These are phyloP conservation scores for Maconellicoccus hirsutus DNA, from an alignment of 1,140 invertebrate genomes.

Conservation along the genomic window DNA sequence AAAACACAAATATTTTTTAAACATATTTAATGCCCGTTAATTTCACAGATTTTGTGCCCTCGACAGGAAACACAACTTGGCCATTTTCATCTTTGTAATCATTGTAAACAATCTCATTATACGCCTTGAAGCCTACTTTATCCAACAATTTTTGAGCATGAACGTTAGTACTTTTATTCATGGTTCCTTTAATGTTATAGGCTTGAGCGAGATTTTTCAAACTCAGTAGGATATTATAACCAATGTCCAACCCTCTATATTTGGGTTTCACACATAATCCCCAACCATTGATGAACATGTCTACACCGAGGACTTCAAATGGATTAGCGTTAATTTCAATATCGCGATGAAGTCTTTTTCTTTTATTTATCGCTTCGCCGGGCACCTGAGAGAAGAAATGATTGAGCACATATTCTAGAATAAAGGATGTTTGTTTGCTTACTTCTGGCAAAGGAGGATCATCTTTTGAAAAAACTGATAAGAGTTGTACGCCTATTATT, in stretches of 20 bases:
- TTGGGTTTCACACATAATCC: neutral
- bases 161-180: neutral
- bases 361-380: too few species aligned
- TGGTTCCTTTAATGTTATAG: neutral
- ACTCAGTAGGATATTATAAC: neutral
- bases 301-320: neutral
- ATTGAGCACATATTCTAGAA: too few species aligned
- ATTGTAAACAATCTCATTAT: neutral
- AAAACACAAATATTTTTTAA: too few species aligned
- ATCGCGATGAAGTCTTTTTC: too few species aligned
- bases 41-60: neutral
- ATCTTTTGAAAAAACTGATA: neutral
- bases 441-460: neutral
- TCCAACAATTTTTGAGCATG: neutral
- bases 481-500: neutral
- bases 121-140: neutral
- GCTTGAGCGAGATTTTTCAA: neutral
- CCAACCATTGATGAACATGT: neutral
- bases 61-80: neutral
- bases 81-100: slow-evolving; percentile 6
- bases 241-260: neutral
- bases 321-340: neutral
- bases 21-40: neutral
- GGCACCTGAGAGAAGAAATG: too few species aligned
- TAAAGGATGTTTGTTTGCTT: too few species aligned